phyloP scores from a whole-genome alignment of 2,888 invertebrate genomes.

The Archips crataeganus region DNA sequence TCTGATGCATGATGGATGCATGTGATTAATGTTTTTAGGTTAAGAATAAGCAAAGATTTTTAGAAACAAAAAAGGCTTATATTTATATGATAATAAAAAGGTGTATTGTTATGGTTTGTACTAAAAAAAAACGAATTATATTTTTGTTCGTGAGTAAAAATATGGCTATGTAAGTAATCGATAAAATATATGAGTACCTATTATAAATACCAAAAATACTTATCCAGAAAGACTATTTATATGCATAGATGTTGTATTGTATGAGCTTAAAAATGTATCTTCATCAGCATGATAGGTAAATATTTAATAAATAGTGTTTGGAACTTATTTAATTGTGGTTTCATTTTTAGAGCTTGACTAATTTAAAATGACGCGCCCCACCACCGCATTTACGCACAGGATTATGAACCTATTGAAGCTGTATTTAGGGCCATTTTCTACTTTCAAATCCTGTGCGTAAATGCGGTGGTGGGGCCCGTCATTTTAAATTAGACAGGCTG shows the following conservation, averaged over 20 bases:
- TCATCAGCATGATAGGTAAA: neutral
- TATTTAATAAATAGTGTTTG: constrained; percentile 22
- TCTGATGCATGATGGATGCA: neutral
- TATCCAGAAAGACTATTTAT: neutral
- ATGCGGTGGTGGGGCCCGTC: too few relatives aligned
- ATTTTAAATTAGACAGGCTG: too few relatives aligned
- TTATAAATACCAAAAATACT: neutral
- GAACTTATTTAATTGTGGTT: neutral
- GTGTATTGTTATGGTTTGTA: too few relatives aligned
- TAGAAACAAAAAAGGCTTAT: constrained; percentile 4
- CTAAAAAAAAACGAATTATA: too few relatives aligned
- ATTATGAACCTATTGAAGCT: too few relatives aligned
- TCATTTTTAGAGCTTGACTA: neutral
- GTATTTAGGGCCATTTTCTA: too few relatives aligned
- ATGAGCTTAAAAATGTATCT: constrained; percentile 20
- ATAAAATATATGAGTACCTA: too few relatives aligned
- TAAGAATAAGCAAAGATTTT: neutral
- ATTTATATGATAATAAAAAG: neutral
- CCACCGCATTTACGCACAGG: too few relatives aligned
- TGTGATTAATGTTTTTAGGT: neutral
- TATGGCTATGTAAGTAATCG: neutral
- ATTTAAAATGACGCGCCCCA: too few relatives aligned
- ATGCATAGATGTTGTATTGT: neutral
- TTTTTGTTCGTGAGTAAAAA: too few relatives aligned
- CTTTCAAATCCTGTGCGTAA: too few relatives aligned